Conservation (phyloP, 2,797 vertebrate genomes). For the Spizella passerina region DNA sequence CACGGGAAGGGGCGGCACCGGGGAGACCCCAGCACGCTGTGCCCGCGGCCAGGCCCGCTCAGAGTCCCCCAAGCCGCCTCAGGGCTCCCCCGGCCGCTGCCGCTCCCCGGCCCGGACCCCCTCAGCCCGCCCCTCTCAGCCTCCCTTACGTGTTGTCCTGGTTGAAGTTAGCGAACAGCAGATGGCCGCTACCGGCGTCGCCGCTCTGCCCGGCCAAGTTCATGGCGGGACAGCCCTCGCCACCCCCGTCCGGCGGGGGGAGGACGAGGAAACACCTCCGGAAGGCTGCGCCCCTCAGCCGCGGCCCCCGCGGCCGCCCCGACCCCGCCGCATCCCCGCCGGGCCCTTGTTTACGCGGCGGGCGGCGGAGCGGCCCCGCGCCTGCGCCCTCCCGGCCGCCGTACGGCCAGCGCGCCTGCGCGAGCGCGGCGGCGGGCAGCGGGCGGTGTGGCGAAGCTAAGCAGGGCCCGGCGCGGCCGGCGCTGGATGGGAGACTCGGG, state of each 20-base stretch:
- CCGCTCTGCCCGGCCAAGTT: constrained; percentile 96
- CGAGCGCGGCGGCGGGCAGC: rapidly evolving
- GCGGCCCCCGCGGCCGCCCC: background rate
- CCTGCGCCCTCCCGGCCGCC: constrained; percentile 47
- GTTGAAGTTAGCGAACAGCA: constrained; percentile 99
- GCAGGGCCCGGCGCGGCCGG: rapidly evolving
- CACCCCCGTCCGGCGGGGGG: background rate
- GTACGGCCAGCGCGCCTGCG: background rate
- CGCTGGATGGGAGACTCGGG: rapidly evolving
- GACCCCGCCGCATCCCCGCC: constrained; percentile 57
- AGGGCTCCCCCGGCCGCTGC: background rate
- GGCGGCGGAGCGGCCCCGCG: constrained; percentile 26
- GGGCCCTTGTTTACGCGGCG: constrained; percentile 77
- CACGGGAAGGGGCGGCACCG: rapidly evolving
- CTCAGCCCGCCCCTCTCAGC: background rate
- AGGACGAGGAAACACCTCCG: background rate
- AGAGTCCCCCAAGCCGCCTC: too few relatives aligned
- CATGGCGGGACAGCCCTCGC: constrained; percentile 80
- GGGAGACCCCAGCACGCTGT: background rate
- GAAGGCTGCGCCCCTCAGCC: constrained; percentile 1
- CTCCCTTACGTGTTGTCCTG: constrained; percentile 97
- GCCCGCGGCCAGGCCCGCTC: background rate
- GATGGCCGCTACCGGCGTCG: constrained; percentile 93
- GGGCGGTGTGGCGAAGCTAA: background rate
- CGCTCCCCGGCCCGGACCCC: rapidly evolving